A percentile compares a stretch with the other conserved stretches of the same genome.
phyloP scores from a whole-genome alignment of 2,113 vertebrate species.

The Paradoxurus hermaphroditus region DNA sequence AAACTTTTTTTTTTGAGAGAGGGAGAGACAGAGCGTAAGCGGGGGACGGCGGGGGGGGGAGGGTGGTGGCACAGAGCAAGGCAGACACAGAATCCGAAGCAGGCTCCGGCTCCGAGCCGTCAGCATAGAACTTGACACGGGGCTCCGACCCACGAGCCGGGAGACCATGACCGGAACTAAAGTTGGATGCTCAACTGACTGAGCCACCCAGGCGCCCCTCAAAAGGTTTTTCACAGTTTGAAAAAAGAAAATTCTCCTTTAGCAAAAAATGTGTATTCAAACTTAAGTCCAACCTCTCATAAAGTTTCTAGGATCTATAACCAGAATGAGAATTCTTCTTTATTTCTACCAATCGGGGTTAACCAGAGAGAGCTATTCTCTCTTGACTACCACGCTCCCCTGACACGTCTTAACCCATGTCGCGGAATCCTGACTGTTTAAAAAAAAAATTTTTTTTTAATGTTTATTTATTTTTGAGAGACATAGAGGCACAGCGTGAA shows the following conservation, averaged over 20 bases:
- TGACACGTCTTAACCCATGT: not conserved
- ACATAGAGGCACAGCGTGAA: too few species aligned
- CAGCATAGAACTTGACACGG: too few species aligned
- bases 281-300: not conserved
- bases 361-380: not conserved
- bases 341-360: conserved; percentile 12
- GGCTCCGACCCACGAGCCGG: too few species aligned
- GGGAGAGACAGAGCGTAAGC: too few species aligned
- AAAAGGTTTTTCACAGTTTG: not conserved
- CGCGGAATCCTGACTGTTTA: not conserved
- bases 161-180: too few species aligned
- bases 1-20: not conserved
- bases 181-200: too few species aligned
- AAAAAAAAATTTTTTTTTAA: too few species aligned
- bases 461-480: too few species aligned
- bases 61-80: too few species aligned
- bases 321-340: not conserved
- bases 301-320: not conserved
- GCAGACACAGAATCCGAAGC: too few species aligned
- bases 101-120: too few species aligned
- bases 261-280: not conserved
- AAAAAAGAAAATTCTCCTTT: conserved; percentile 35
- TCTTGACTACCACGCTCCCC: not conserved
- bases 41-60: too few species aligned
- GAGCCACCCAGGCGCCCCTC: not conserved